Evolutionary conservation across 2,113 vertebrate species (phyloP), one percentile per base, ranked within the genome.

Genomic region (Xerus inauris): DNA sequence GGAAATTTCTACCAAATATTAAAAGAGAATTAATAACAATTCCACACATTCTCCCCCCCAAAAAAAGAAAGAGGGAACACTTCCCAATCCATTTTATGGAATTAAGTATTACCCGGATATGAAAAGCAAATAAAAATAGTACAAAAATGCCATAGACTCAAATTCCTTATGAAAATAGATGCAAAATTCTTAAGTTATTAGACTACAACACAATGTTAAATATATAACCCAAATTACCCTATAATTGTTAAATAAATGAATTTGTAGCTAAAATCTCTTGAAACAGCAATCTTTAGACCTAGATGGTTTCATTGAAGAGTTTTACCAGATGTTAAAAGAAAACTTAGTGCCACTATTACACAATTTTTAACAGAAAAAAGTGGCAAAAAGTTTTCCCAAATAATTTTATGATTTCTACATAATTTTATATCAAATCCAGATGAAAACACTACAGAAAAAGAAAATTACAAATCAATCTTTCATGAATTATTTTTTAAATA

Each of bases 1-100:
- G 62, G n/a, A 28, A 32, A 97, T 95, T 72, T 91, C 73, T 86
- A 93, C 24, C 30, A 92, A 85, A 81, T 17, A 91, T 73, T 88
- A 73, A 92, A 89, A 16, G 89, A 38, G 38, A 91, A 84, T 9
- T 76, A 87, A 79, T 65, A 93, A 28, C 59, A 97, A 84, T n/a
- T 91, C 20, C 79, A 79, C 20, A 80, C 24, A 85, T 79, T 86
- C n/a, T 86, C 22, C 88, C 94, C 94, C 35, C 26, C 83, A 30
- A 82, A 88, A 91, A 67, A 57, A 80, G 38, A 73, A 85, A 24
- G 47, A 76, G 14, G 22, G 4, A 79, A 91, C 24, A 96, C 5
- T 84, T 96, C 10, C 24, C 49, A 87, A 80, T 32, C n/a, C 24
- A 75, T 57, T 94, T 95, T 73, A 90, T 69, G 45, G 81, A 86